phyloP scores from a whole-genome alignment of 2,797 vertebrate genomes.

The Takifugu ocellatus region DNA sequence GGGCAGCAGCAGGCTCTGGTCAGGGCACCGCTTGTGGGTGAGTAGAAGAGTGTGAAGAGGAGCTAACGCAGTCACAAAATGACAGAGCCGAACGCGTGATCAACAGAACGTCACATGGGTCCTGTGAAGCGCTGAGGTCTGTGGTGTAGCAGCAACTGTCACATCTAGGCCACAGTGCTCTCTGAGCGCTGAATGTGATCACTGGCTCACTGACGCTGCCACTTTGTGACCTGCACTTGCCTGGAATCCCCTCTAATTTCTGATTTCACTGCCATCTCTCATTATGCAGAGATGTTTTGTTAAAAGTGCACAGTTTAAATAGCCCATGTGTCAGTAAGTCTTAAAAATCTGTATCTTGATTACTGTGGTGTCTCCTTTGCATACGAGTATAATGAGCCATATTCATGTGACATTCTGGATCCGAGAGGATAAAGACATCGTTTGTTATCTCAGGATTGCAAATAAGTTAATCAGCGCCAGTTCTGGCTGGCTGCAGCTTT shows the following conservation, averaged over 20 bases:
- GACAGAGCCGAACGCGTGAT: slow-evolving; percentile 58
- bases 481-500: neutral
- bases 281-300: too few species aligned
- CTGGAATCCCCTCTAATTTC: slow-evolving; percentile 3
- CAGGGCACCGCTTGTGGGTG: slow-evolving; percentile 15
- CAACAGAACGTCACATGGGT: slow-evolving; percentile 70
- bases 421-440: neutral
- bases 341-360: too few species aligned
- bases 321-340: too few species aligned
- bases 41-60: slow-evolving; percentile 46
- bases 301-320: too few species aligned
- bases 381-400: too few species aligned
- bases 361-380: too few species aligned
- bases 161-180: slow-evolving; percentile 30
- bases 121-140: slow-evolving; percentile 46
- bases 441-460: neutral
- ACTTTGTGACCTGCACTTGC: slow-evolving; percentile 26
- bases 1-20: slow-evolving; percentile 5
- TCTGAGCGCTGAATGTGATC: slow-evolving; percentile 17
- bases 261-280: neutral
- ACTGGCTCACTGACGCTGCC: slow-evolving; percentile 5
- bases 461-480: neutral
- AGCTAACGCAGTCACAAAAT: slow-evolving; percentile 57
- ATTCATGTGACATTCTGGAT: too few species aligned
- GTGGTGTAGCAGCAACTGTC: slow-evolving; percentile 52